Conservation (phyloP, 2,113 vertebrate genomes). For the Otocyon megalotis region DNA sequence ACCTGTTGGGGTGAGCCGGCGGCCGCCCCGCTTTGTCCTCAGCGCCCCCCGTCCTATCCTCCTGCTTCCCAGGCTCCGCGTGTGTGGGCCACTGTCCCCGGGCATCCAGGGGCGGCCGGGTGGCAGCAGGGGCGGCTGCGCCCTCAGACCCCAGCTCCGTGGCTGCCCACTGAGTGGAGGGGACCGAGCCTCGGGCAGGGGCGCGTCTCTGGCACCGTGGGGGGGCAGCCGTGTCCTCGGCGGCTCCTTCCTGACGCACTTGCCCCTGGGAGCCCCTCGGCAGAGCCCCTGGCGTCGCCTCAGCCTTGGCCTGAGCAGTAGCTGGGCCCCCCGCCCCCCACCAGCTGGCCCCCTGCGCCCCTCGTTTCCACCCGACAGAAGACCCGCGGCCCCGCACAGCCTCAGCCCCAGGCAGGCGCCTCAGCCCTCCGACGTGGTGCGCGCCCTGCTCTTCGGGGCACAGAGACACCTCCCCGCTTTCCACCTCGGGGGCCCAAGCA, state of each 20-base stretch:
- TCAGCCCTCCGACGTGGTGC: neutral
- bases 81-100: neutral
- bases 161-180: no score
- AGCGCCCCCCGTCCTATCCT: neutral
- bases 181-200: neutral
- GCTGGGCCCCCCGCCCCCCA: neutral
- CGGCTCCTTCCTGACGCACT: neutral
- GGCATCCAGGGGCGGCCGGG: neutral
- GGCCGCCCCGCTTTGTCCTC: no score
- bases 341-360: rapidly evolving
- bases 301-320: neutral
- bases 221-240: neutral
- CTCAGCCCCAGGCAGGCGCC: rapidly evolving
- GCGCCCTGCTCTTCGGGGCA: neutral
- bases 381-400: neutral
- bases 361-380: neutral
- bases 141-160: neutral
- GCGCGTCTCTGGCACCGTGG: rapidly evolving
- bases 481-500: no score
- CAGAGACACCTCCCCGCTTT: neutral
- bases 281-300: neutral
- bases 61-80: neutral
- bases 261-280: neutral
- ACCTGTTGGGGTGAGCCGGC: rapidly evolving
- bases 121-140: neutral